Evolutionary conservation across 2,888 invertebrate genomes (phyloP).

Genomic region (Cephus pulcher): DNA sequence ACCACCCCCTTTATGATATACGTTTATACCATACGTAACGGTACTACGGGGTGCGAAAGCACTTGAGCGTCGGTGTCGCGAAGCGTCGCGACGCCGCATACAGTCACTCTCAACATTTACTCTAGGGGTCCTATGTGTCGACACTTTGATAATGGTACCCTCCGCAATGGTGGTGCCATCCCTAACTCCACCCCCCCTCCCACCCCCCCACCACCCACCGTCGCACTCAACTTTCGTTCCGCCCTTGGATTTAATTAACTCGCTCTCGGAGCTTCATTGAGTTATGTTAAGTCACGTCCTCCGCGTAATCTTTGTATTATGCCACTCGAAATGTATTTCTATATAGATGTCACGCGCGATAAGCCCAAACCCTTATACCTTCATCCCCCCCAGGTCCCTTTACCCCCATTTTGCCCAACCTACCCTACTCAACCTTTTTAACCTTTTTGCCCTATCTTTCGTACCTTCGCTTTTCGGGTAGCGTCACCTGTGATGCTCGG

Average conservation of each 20-base stretch:
- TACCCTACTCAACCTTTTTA: conserved; percentile 12
- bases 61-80: neutral
- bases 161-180: conserved; percentile 13
- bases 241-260: conserved; percentile 54
- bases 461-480: neutral
- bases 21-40: neutral
- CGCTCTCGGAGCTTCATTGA: conserved; percentile 50
- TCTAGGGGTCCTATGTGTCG: conserved; percentile 11
- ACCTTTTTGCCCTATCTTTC: neutral
- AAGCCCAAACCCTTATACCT: conserved; percentile 1
- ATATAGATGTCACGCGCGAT: conserved; percentile 9
- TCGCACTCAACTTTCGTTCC: conserved; percentile 17
- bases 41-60: neutral
- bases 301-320: conserved; percentile 54
- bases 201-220: neutral
- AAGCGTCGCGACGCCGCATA: neutral
- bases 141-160: conserved; percentile 30
- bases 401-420: conserved; percentile 14
- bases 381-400: conserved; percentile 11
- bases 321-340: conserved; percentile 47
- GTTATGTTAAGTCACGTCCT: conserved; percentile 55
- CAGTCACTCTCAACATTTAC: neutral
- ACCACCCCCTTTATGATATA: conserved; percentile 33
- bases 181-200: conserved; percentile 1
- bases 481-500: neutral